These are phyloP conservation scores for Polymixis flavicincta DNA, from an alignment of 2,888 invertebrate genomes.

Conservation along the genomic window DNA sequence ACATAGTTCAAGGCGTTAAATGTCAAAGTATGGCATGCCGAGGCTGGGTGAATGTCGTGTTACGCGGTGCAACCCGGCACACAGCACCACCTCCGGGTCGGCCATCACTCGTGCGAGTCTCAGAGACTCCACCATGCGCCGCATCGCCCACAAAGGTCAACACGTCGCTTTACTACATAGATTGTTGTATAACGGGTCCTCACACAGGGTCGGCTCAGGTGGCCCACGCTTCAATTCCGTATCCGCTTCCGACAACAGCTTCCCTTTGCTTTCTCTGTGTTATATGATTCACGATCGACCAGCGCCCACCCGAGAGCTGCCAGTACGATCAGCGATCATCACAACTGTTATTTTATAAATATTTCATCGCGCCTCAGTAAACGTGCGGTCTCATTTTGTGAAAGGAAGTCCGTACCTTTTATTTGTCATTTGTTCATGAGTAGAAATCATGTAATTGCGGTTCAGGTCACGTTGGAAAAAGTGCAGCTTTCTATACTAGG, in stretches of 20 bases:
- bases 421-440: conserved; percentile 66
- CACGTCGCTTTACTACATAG: conserved; percentile 79
- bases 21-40: conserved; percentile 76
- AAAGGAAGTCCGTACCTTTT: conserved; percentile 68
- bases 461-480: conserved; percentile 85
- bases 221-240: conserved; percentile 78
- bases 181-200: conserved; percentile 84
- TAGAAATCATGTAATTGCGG: conserved; percentile 74
- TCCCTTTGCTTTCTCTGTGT: conserved; percentile 84
- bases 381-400: conserved; percentile 70
- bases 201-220: conserved; percentile 83
- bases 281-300: conserved; percentile 73
- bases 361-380: conserved; percentile 55
- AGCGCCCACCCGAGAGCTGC: conserved; percentile 55
- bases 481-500: conserved; percentile 84
- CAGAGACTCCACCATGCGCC: conserved; percentile 49
- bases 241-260: conserved; percentile 85
- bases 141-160: conserved; percentile 78
- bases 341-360: conserved; percentile 35
- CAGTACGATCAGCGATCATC: conserved; percentile 32
- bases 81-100: conserved; percentile 63
- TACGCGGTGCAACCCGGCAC: conserved; percentile 56
- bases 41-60: conserved; percentile 75
- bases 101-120: conserved; percentile 40
- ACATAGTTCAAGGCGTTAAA: conserved; percentile 76